Conservation (phyloP, 2,797 vertebrate genomes). For the Cuniculus paca region DNA sequence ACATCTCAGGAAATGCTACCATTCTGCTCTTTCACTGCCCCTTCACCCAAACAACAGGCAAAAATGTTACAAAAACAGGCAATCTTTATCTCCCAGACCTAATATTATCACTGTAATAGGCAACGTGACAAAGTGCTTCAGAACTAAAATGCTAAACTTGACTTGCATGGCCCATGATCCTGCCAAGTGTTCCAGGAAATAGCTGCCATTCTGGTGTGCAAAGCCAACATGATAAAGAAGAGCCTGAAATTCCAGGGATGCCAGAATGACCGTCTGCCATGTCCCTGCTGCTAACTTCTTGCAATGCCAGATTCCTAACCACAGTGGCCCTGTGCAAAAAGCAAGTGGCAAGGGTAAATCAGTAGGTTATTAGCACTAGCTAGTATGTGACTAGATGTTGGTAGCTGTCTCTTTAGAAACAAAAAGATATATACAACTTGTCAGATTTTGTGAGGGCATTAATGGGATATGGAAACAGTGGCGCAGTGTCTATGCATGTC, state of each 20-base stretch:
- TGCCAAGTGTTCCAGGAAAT: slow-evolving; percentile 36
- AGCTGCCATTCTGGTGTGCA: not conserved
- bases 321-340: not conserved
- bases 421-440: not conserved
- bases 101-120: not conserved
- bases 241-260: not conserved
- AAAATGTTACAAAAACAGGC: slow-evolving; percentile 22
- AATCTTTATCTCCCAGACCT: not conserved
- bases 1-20: slow-evolving; percentile 10
- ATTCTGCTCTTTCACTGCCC: not conserved
- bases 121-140: not conserved
- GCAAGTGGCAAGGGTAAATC: not conserved
- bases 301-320: not conserved
- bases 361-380: not conserved
- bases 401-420: not conserved
- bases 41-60: slow-evolving; percentile 40
- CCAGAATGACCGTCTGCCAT: not conserved
- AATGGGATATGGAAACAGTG: not conserved
- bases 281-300: not conserved
- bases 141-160: not conserved
- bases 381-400: not conserved
- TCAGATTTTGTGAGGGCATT: not conserved
- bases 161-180: not conserved
- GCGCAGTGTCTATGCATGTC: not conserved
- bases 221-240: not conserved